Evolutionary conservation across 2,888 invertebrate genomes (phyloP).

Genomic region (Eurois occulta): DNA sequence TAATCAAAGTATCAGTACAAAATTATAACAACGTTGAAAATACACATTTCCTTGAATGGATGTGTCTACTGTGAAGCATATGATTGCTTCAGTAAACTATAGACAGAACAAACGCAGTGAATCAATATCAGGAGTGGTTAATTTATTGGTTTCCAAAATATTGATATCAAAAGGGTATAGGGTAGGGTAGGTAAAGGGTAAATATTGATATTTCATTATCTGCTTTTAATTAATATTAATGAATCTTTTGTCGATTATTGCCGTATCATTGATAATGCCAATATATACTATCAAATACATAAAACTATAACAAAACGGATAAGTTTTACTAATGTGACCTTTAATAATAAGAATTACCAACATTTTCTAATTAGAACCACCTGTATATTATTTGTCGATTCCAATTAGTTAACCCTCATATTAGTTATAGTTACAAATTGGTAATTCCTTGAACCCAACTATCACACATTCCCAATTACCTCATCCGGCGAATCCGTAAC

Average conservation of each 20-base stretch:
- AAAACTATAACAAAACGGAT: background rate
- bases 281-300: background rate
- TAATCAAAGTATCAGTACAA: background rate
- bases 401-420: background rate
- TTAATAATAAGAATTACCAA: background rate
- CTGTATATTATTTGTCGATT: background rate
- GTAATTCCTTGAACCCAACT: background rate
- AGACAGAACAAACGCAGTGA: background rate
- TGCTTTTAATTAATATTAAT: background rate
- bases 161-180: too few species aligned
- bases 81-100: background rate
- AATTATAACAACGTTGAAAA: background rate
- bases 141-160: too few species aligned
- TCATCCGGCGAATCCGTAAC: conserved; percentile 87
- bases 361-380: background rate
- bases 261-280: background rate
- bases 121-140: background rate
- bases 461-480: conserved; percentile 76
- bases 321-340: background rate
- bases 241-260: background rate
- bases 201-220: too few species aligned
- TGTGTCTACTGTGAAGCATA: too few species aligned
- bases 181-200: too few species aligned
- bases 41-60: background rate
- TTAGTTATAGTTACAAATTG: background rate